Evolutionary conservation across 2,888 invertebrate genomes (phyloP).

Genomic region (Drosophila paranaensis): DNA sequence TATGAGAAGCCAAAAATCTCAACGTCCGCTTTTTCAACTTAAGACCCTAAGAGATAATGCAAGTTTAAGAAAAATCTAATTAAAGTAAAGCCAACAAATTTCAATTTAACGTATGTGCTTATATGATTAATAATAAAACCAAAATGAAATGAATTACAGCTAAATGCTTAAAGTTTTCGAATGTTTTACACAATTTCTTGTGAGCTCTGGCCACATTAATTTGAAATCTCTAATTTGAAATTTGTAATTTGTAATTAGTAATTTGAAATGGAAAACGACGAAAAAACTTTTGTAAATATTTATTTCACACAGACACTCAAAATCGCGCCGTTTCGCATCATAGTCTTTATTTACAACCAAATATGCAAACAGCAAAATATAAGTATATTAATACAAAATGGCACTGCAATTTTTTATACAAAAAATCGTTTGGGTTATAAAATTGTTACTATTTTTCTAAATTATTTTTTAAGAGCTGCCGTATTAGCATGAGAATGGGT

Average conservation of each 20-base stretch:
- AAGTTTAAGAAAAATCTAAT: slow-evolving; percentile 20
- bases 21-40: slow-evolving; percentile 74
- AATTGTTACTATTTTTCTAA: slow-evolving; percentile 69
- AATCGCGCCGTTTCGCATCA: slow-evolving; percentile 31
- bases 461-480: slow-evolving; percentile 60
- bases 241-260: slow-evolving; percentile 20
- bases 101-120: slow-evolving; percentile 34
- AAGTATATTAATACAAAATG: slow-evolving; percentile 31
- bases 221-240: slow-evolving; percentile 22
- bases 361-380: slow-evolving; percentile 15
- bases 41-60: slow-evolving; percentile 33
- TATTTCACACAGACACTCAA: slow-evolving; percentile 56
- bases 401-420: slow-evolving; percentile 67
- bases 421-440: slow-evolving; percentile 57
- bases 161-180: slow-evolving; percentile 49
- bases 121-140: slow-evolving; percentile 27
- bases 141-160: slow-evolving; percentile 28
- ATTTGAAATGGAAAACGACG: slow-evolving; percentile 6
- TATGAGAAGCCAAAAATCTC: slow-evolving; percentile 61
- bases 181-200: slow-evolving; percentile 38
- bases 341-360: slow-evolving; percentile 34
- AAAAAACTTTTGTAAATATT: slow-evolving; percentile 73
- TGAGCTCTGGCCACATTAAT: slow-evolving; percentile 52
- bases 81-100: slow-evolving; percentile 46
- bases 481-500: slow-evolving; percentile 48